Base-by-base conservation (phyloP, 2,113 vertebrate species). In the Tupaia tana region DNA sequence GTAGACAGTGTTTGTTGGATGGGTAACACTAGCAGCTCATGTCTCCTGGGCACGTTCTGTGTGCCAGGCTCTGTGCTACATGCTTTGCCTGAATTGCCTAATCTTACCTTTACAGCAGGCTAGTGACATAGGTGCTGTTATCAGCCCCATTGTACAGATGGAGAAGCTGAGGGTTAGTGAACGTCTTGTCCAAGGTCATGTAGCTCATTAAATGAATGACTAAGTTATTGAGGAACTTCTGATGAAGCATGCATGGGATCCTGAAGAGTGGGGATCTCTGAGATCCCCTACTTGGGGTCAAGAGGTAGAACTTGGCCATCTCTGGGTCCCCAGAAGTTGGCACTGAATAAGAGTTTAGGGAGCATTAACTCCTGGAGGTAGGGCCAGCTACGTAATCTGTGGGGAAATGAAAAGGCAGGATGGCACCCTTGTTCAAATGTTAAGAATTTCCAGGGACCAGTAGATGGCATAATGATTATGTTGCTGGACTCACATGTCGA, bases 171-270 rank as follows among this genome's bases (percentile, higher is more conserved):
- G 52, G 27, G 1, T 16, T 69, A 58, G 14, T 34, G 52, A 61
- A 43, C 18, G 56, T 69, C 70, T 63, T 74, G 66, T 56, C 24
- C 58, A 34, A 88, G 34, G 63, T n/a, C 89, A 73, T 22, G 52
- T 16, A 12, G 34, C 83, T n/a, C 9, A 56, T 66, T 11, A 85
- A 85, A 80, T 14, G 31, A 73, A 19, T 24, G 22, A 22, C n/a
- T 13, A 1, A 13, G 9, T 61, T 58, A 58, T 0, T 0, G 31
- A n/a, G 11, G 78, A 59, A 34, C 10, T 1, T 24, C 22, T 13
- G 0, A 6, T 27, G 67, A 31, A 52, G 27, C 80, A 27, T 4
- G 18, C 1, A 1, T 0, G 0, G 27, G 25, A 43, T 15, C 2
- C 74, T 14, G 18, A 31, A 67, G 73, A 29, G 78, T 19, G 56